These are phyloP conservation scores for Petrophora chlorosata DNA, from an alignment of 2,888 invertebrate species.

Conservation along the genomic window DNA sequence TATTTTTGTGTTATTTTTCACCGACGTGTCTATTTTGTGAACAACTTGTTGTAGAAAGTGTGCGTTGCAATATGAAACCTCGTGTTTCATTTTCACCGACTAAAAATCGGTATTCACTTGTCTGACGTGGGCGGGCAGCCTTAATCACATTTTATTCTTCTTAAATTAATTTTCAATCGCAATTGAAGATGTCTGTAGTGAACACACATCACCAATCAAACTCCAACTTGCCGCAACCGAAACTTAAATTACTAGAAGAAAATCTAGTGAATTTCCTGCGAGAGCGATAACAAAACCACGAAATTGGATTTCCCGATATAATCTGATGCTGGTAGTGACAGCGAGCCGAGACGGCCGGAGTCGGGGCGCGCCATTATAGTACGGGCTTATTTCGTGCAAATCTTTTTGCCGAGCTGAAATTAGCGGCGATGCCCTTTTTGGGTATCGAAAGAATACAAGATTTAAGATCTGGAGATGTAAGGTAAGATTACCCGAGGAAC, in stretches of 20 bases:
- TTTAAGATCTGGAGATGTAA: slow-evolving; percentile 12
- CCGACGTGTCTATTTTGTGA: too few species aligned
- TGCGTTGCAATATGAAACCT: too few species aligned
- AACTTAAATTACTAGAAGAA: slow-evolving; percentile 54
- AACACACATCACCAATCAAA: slow-evolving; percentile 17
- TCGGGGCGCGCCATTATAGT: slow-evolving; percentile 22
- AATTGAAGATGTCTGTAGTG: neutral
- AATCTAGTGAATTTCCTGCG: slow-evolving; percentile 72
- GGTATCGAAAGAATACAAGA: slow-evolving; percentile 23
- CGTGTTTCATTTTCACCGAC: too few species aligned
- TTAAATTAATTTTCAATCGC: neutral
- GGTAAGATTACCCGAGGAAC: neutral
- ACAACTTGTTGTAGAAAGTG: too few species aligned
- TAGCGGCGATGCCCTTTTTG: slow-evolving; percentile 26
- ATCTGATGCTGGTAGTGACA: slow-evolving; percentile 75
- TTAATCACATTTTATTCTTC: too few species aligned
- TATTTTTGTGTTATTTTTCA: too few species aligned
- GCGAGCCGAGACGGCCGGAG: slow-evolving; percentile 48
- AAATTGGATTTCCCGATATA: slow-evolving; percentile 82
- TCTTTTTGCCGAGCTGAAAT: slow-evolving; percentile 31
- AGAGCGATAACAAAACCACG: slow-evolving; percentile 79
- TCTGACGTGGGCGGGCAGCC: too few species aligned
- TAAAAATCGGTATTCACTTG: too few species aligned
- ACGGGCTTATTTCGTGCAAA: slow-evolving; percentile 26
- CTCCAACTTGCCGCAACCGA: slow-evolving; percentile 16